phyloP scores from a whole-genome alignment of 2,888 invertebrate genomes.

The Omphaloscelis lunosa region DNA sequence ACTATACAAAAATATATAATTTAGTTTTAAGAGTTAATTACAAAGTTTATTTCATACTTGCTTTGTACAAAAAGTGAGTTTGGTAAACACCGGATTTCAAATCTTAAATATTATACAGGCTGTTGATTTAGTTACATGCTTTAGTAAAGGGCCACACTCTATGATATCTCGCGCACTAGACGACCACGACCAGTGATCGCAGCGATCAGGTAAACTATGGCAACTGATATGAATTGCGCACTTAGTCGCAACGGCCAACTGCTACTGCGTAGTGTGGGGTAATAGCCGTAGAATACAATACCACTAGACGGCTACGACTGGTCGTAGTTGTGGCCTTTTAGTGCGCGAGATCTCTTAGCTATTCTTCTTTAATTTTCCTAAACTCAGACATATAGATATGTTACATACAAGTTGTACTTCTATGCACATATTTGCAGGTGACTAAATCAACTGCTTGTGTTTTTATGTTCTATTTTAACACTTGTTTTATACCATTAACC shows the following conservation, averaged over 20 bases:
- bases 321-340: no score
- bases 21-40: conserved; percentile 19
- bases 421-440: neutral
- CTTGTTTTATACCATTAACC: conserved; percentile 3
- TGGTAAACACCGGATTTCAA: neutral
- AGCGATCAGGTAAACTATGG: no score
- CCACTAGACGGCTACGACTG: no score
- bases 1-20: neutral
- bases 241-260: no score
- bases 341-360: neutral
- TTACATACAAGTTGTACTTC: neutral
- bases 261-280: no score
- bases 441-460: neutral
- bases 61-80: conserved; percentile 12
- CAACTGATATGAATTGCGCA: no score
- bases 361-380: neutral
- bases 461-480: neutral
- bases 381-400: neutral
- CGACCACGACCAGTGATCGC: no score
- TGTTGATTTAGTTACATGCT: neutral
- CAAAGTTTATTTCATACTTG: neutral
- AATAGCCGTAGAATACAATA: no score
- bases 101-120: neutral
- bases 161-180: no score
- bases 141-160: neutral